Evolutionary conservation across 2,888 invertebrate species (phyloP).

Genomic region (Listrodromus nycthemerus): DNA sequence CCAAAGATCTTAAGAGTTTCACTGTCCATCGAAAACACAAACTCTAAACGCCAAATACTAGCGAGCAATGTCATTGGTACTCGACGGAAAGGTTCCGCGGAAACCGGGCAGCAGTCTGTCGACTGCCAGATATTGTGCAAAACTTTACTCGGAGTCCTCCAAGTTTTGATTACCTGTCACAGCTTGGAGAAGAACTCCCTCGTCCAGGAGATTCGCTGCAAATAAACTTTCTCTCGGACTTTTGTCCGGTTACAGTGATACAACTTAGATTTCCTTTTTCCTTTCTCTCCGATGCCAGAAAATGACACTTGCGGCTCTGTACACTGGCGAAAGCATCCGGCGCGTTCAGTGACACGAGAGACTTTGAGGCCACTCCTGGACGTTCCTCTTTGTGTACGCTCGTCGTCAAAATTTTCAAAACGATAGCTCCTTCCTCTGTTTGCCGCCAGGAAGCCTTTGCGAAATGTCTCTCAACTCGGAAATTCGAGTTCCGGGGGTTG

Average conservation of each 20-base stretch:
- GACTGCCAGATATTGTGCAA: constrained; percentile 53
- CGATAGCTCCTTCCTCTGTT: constrained; percentile 29
- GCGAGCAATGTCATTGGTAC: not conserved
- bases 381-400: constrained; percentile 33
- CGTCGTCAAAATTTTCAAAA: constrained; percentile 25
- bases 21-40: not conserved
- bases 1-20: not conserved
- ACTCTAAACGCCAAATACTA: constrained; percentile 10
- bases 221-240: constrained; percentile 55
- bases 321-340: constrained; percentile 42
- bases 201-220: constrained; percentile 10
- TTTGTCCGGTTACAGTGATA: constrained; percentile 6
- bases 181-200: constrained; percentile 35
- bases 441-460: not conserved
- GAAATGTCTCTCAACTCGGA: not conserved
- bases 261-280: constrained; percentile 20
- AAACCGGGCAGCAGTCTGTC: constrained; percentile 14
- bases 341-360: constrained; percentile 35
- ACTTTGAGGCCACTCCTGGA: constrained; percentile 45
- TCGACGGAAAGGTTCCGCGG: constrained; percentile 28
- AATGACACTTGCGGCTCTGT: not conserved
- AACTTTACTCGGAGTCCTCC: constrained; percentile 55
- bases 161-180: constrained; percentile 61
- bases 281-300: not conserved
- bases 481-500: constrained; percentile 9